Conservation (phyloP, 2,888 invertebrate genomes). For the Caenorhabditis uteleia region DNA sequence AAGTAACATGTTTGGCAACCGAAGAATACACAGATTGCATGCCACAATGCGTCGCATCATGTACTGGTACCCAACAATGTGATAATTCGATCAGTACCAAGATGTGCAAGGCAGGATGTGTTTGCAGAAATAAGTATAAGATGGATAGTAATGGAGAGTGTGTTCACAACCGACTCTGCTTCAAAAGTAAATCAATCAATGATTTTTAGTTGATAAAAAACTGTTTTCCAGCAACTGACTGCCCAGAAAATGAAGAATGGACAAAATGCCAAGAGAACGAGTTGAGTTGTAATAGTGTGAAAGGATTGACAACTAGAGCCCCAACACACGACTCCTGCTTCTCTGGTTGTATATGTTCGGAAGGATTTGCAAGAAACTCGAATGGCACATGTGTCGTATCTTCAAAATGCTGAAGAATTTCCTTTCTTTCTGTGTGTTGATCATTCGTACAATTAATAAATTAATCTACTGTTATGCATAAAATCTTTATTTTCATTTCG, state of each 20-base stretch:
- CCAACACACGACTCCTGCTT: constrained; percentile 11
- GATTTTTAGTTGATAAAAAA: not conserved
- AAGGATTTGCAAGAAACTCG: constrained; percentile 13
- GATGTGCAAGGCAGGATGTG: constrained; percentile 19
- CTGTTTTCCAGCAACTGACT: constrained; percentile 16
- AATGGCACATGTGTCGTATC: constrained; percentile 18
- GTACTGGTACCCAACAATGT: constrained; percentile 14
- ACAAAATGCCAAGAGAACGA: constrained; percentile 21
- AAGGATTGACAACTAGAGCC: not conserved
- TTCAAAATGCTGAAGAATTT: constrained; percentile 9
- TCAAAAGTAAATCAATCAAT: constrained; percentile 14
- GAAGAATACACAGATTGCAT: constrained; percentile 24
- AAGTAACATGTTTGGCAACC: constrained; percentile 20
- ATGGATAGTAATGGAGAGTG: constrained; percentile 19
- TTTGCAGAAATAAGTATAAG: constrained; percentile 20
- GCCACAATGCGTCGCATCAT: constrained; percentile 14
- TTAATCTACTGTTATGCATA: not conserved
- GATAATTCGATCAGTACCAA: constrained; percentile 1
- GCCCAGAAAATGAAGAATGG: constrained; percentile 23
- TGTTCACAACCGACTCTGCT: constrained; percentile 27
- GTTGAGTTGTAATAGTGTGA: not conserved
- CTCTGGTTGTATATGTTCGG: constrained; percentile 18
- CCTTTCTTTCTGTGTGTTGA: not conserved
- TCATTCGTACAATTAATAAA: not conserved
- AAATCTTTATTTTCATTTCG: too few species aligned